Evolutionary conservation across 2,113 vertebrate genomes (phyloP), one percentile per base, ranked within the genome.

Genomic region (Electrona antarctica): DNA sequence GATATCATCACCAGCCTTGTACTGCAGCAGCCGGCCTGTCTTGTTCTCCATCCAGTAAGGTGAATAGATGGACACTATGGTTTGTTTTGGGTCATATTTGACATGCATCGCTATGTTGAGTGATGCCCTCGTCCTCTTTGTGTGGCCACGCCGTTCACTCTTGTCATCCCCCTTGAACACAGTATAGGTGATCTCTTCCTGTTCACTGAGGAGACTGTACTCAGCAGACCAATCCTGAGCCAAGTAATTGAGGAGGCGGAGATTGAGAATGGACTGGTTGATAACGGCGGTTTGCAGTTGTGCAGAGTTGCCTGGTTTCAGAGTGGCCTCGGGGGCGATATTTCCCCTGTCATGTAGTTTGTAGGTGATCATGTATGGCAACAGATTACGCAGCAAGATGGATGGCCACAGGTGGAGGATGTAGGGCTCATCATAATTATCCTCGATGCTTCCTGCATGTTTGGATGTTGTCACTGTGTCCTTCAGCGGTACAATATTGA

Each of bases 1-100:
- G 98, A 21, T 21, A 21, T 21, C 95, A 65, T 97, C 98, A 76
- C 98, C 98, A 0, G 97, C 96, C 91, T 98, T 98, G 88, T 99
- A 99, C 5, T 99, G 98, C 78, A 99, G 84, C 94, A 99, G 88
- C 68, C 96, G 92, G 48, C 92, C 92, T 0, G 98, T 99, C 90
- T 98, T 98, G 89, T 99, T 99, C 63, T 98, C 91, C 97, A 99
- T 97, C 98, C 98, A 99, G 60, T 99, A 99, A 0, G 98, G 97
- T 60, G 96, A 96, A 77, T 98, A 95, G 85, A 99, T 88, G 48
- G 93, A 94, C 69, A 98, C 74, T 78, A 94, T 58, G 7, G 92
- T 90, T 85, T 98, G 95, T 52, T 96, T 96, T n/a, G 80, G 87
- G 58, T 93, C 93, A 15, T 96, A 96, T 67, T 93, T 95, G 71